These are phyloP conservation scores for Blastomussa wellsi DNA, from an alignment of 92 coral and sea anemone species.

Conservation along the genomic window DNA sequence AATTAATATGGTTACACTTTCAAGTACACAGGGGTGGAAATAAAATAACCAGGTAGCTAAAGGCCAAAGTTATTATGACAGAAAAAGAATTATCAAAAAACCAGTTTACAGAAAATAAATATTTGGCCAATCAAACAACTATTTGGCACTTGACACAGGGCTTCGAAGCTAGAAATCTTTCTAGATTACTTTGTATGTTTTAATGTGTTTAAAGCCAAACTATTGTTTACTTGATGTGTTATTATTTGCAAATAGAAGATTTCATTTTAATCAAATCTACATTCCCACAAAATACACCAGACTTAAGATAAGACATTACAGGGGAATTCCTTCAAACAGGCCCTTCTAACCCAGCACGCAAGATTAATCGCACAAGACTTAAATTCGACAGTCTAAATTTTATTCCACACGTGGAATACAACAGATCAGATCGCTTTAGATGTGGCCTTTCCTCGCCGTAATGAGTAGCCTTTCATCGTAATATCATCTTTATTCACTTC, in stretches of 20 bases:
- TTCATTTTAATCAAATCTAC: not conserved
- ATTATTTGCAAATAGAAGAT: not conserved
- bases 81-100: not conserved
- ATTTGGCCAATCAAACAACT: not conserved
- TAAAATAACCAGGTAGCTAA: too few species aligned
- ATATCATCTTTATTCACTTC: not conserved
- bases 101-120: not conserved
- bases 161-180: not conserved
- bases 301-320: not conserved
- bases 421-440: not conserved
- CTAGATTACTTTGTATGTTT: not conserved
- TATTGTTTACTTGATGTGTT: not conserved
- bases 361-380: not conserved
- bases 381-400: not conserved
- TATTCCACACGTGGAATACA: constrained; percentile 27
- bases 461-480: not conserved
- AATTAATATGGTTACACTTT: not conserved
- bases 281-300: not conserved
- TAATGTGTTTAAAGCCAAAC: not conserved
- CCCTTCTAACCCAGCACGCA: too few species aligned
- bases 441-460: not conserved
- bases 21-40: not conserved
- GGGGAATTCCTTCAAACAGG: not conserved
- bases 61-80: not conserved
- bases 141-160: not conserved